Evolutionary conservation across 2,888 invertebrate genomes (phyloP).

Genomic region (Hesperia comma): DNA sequence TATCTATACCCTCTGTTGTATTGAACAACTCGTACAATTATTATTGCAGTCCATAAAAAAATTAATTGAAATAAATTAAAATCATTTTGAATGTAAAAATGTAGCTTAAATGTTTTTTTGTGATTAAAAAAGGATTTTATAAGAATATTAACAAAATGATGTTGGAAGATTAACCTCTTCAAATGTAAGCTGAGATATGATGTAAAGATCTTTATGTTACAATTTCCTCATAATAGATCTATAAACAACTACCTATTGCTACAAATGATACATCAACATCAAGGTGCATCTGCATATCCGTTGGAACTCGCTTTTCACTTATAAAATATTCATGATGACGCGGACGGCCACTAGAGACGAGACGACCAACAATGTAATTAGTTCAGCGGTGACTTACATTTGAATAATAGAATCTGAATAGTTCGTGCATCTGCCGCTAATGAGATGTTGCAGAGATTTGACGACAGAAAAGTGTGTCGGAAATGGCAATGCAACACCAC

Average conservation of each 20-base stretch:
- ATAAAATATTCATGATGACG: constrained; percentile 54
- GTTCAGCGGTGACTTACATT: constrained; percentile 22
- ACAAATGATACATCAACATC: constrained; percentile 2
- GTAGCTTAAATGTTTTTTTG: too few species aligned
- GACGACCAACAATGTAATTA: constrained; percentile 25
- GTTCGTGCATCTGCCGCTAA: constrained; percentile 14
- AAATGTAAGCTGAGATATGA: too few species aligned
- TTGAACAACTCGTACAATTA: too few species aligned
- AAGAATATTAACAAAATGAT: too few species aligned
- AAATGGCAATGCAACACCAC: too few species aligned
- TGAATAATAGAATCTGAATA: constrained; percentile 19
- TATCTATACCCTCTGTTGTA: too few species aligned
- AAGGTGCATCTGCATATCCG: constrained; percentile 2
- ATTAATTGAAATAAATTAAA: too few species aligned
- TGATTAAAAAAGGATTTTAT: too few species aligned
- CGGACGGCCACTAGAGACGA: constrained; percentile 16
- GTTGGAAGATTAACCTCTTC: too few species aligned
- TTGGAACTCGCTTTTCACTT: constrained; percentile 50
- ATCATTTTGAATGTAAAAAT: too few species aligned
- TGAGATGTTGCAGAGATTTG: constrained; percentile 14
- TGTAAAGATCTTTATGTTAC: not conserved
- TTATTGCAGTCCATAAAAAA: too few species aligned
- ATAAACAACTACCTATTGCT: not conserved
- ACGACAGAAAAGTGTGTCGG: not conserved
- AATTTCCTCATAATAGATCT: constrained; percentile 9